Evolutionary conservation across 1,140 invertebrate genomes (phyloP).

Genomic region (Heliothis subflexa): DNA sequence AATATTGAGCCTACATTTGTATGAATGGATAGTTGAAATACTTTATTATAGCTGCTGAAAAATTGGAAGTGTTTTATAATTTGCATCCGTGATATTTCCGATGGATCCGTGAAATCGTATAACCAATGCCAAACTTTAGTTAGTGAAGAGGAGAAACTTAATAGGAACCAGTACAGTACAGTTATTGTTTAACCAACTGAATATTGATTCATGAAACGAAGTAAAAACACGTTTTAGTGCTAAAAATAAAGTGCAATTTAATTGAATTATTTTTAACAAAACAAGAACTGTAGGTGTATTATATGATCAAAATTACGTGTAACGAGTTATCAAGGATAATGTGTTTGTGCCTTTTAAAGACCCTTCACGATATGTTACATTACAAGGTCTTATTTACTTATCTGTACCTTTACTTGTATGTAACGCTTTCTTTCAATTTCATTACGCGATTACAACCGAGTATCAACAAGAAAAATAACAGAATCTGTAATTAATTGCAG

Average conservation of each 20-base stretch:
- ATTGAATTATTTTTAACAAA: neutral
- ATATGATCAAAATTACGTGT: neutral
- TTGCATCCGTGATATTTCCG: slow-evolving; percentile 43
- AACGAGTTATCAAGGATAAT: slow-evolving; percentile 30
- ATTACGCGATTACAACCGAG: neutral
- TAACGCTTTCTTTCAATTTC: neutral
- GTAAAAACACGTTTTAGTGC: neutral
- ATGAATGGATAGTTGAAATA: too few species aligned
- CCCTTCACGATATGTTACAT: slow-evolving; percentile 22
- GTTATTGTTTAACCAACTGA: neutral
- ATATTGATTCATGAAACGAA: neutral
- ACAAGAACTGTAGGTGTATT: neutral
- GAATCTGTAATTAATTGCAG: too few species aligned
- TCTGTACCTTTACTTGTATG: neutral
- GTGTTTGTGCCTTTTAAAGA: slow-evolving; percentile 32
- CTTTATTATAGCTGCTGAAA: neutral
- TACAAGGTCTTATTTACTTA: slow-evolving; percentile 27
- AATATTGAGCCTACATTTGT: too few species aligned
- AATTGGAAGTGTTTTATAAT: slow-evolving; percentile 26
- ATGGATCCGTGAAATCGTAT: slow-evolving; percentile 57
- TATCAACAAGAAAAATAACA: too few species aligned
- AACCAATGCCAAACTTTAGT: slow-evolving; percentile 39
- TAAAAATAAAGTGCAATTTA: neutral
- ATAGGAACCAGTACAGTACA: slow-evolving; percentile 1
- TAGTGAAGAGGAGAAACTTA: slow-evolving; percentile 41